Conservation (phyloP, 2,888 invertebrate species). For the Plebejus melissa region DNA sequence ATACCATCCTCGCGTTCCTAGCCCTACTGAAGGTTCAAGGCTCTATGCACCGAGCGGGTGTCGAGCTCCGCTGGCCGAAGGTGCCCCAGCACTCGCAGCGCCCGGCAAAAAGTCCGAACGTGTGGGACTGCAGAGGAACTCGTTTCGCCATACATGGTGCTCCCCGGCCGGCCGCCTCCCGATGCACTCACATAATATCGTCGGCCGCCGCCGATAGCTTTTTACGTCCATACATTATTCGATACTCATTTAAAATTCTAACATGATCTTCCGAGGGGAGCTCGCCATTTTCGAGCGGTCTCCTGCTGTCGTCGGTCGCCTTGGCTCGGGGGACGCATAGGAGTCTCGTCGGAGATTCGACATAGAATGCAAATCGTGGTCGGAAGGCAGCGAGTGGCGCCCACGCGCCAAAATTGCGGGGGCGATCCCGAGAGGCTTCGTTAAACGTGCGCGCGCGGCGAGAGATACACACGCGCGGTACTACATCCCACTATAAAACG, state of each 20-base stretch:
- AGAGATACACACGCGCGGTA: conserved; percentile 63
- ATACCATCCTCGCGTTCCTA: conserved; percentile 9
- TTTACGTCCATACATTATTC: conserved; percentile 79
- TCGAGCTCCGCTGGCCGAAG: conserved; percentile 51
- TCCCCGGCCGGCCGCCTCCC: conserved; percentile 70
- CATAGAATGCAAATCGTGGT: conserved; percentile 74
- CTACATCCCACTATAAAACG: conserved; percentile 47
- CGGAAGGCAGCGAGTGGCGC: conserved; percentile 61
- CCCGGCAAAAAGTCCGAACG: conserved; percentile 74
- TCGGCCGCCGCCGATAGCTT: conserved; percentile 75
- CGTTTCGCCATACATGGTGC: conserved; percentile 75
- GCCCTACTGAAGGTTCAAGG: conserved; percentile 28
- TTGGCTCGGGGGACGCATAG: conserved; percentile 36
- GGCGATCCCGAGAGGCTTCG: conserved; percentile 68
- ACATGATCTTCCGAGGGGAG: conserved; percentile 75
- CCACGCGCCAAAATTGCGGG: conserved; percentile 73
- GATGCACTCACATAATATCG: conserved; percentile 76
- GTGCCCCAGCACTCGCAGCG: conserved; percentile 63
- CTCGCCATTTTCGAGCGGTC: conserved; percentile 70
- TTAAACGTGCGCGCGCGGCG: conserved; percentile 70
- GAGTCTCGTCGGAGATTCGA: conserved; percentile 54
- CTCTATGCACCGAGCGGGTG: conserved; percentile 45
- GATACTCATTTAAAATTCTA: conserved; percentile 80
- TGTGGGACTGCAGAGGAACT: conserved; percentile 76
- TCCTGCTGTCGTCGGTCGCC: conserved; percentile 69